Conservation (phyloP, 2,113 vertebrate genomes). For the Atractosteus spatula region DNA sequence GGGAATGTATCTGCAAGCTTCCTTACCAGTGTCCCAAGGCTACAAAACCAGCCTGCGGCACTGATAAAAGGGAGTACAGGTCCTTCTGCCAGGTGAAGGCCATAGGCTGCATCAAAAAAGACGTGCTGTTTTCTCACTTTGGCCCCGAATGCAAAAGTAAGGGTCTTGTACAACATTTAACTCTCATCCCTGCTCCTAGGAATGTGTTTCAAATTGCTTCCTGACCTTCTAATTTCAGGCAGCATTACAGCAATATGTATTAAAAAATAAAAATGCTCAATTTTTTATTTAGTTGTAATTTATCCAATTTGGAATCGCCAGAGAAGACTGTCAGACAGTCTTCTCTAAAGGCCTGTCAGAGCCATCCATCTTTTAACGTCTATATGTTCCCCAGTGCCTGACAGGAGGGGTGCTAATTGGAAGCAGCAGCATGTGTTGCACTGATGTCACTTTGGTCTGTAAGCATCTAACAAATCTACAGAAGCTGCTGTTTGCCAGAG, state of each 20-base stretch:
- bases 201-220: too few relatives aligned
- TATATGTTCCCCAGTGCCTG: too few relatives aligned
- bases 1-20: slow-evolving; percentile 70
- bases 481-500: too few relatives aligned
- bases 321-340: background rate
- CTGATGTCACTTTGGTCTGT: too few relatives aligned
- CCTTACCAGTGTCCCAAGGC: slow-evolving; percentile 75
- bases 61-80: slow-evolving; percentile 20
- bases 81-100: slow-evolving; percentile 77
- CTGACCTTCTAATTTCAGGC: background rate
- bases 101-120: slow-evolving; percentile 52
- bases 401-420: too few relatives aligned
- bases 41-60: slow-evolving; percentile 49
- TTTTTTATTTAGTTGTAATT: background rate
- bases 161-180: background rate
- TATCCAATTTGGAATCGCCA: background rate
- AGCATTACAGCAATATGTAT: too few relatives aligned
- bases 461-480: too few relatives aligned
- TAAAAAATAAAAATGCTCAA: too few relatives aligned
- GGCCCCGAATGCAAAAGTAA: slow-evolving; percentile 32
- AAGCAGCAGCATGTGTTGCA: too few relatives aligned
- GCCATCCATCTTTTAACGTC: too few relatives aligned
- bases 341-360: background rate
- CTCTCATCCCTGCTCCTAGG: background rate
- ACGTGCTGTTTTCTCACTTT: slow-evolving; percentile 58